Base-by-base conservation (phyloP, 2,797 vertebrate species). In the Enteromius anoplus region DNA sequence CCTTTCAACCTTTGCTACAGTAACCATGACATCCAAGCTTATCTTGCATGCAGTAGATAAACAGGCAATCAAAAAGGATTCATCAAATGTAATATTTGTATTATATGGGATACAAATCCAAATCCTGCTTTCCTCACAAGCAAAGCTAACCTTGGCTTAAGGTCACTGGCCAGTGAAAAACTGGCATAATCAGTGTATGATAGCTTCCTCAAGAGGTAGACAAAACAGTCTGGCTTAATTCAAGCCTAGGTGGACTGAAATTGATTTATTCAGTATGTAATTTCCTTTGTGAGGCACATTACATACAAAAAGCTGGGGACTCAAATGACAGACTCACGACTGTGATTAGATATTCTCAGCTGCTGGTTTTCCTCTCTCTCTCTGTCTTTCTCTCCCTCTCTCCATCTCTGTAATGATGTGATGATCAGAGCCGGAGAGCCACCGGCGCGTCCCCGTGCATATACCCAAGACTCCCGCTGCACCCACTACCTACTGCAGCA, bases 61-160 rank as follows among this genome's bases (percentile, higher is more conserved):
- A 68, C 32, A 14, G 8, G 12, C 23, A 40, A 53, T 79, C 12
- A 68, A 79, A 53, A 42, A 73, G 21, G 5, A 73, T 37, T 34
- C 49, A 53, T 53, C 71, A 53, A 12, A 53, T 37, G 53, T 53
- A 34, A 55, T n/a, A 58, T 3, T 55, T 37, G 32, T 21, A 55
- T 75, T 23, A 40, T 14, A 58, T 34, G 17, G 42, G 19, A 87
- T 60, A 71, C 70, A 47, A 29, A 76, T 47, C 64, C 47, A 77
- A 37, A 9, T 21, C 14, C 9, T 64, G 37, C 66, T 65, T 37
- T 53, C 68, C 42, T 72, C 55, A 12, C 9, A 2, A 79, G 12
- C 62, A 75, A 84, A 70, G 79, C 76, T 90, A 79, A 91, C 91
- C 89, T 92, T 93, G 89, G 85, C 53, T 85, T 45, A 84, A 91